Evolutionary conservation across 1,140 invertebrate species (phyloP).

Genomic region (Sarcophaga bullata): DNA sequence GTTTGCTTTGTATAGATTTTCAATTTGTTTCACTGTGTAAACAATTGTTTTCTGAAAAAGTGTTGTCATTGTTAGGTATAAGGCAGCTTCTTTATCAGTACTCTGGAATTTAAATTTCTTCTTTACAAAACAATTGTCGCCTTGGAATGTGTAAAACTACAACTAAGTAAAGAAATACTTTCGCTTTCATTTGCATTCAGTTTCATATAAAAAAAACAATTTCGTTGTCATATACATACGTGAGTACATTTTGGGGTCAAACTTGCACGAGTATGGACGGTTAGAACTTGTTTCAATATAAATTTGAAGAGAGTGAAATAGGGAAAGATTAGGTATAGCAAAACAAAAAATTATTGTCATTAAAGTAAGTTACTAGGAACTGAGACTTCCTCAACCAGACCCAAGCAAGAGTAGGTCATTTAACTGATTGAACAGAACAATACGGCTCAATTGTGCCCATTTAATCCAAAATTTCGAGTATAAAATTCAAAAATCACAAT

Average conservation of each 20-base stretch:
- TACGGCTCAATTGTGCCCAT: too few relatives aligned
- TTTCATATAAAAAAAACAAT: not conserved
- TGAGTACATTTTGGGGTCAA: not conserved
- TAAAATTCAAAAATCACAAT: too few relatives aligned
- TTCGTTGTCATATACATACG: not conserved
- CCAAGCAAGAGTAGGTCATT: too few relatives aligned
- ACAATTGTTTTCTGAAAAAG: not conserved
- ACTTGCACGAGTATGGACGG: too few relatives aligned
- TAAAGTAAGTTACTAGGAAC: too few relatives aligned
- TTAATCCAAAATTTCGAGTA: too few relatives aligned
- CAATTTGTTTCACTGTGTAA: not conserved
- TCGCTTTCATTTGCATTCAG: slow-evolving; percentile 1
- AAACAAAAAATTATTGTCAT: too few relatives aligned
- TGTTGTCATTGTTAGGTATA: not conserved
- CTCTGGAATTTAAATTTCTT: not conserved
- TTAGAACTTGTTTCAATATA: too few relatives aligned
- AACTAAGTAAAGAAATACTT: not conserved
- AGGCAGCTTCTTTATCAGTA: not conserved
- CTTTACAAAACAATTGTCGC: not conserved
- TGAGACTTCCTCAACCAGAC: too few relatives aligned
- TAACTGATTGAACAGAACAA: too few relatives aligned
- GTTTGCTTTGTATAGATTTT: not conserved
- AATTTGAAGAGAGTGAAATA: too few relatives aligned
- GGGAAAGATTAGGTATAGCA: too few relatives aligned
- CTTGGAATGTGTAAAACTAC: not conserved